Base-by-base conservation (phyloP, 2,888 invertebrate species). In the Papilio protenor region DNA sequence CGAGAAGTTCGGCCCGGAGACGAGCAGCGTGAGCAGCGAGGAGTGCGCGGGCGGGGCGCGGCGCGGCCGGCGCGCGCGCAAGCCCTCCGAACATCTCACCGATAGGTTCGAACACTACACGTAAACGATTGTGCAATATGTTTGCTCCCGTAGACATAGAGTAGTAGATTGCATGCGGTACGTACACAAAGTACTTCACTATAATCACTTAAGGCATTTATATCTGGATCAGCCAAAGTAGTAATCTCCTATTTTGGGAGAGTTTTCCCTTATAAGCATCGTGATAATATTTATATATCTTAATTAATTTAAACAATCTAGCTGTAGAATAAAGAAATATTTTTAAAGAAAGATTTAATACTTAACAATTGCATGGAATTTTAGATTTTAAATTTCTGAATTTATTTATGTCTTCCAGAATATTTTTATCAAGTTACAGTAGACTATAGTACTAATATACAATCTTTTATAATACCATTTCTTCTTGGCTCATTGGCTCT, bases 71-170 rank as follows among this genome's bases (percentile, higher is more conserved):
- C 96, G 95, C 80, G 95, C 94, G 82, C 91, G 98, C 14, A 98
- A 98, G 87, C 96, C 97, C 0, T 98, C 98, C 0, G 98, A 98
- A 86, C 97, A 97, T 87, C 96, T 96, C 55, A 88, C 91, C 76
- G 94, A 94, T 83, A 97, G 97, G 88, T 97, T 85, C 79, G 77
- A 49, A 79, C 73, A 73, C 33, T 69, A 76, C 61, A 57, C 52
- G 10, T 71, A 61, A 52, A 61, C 57, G 40, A 77, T 72, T 55
- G 21, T 75, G 59, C 4, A 66, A 77, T 73, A 78, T 71, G 72
- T 79, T 73, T 76, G 69, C 70, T 70, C 57, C 55, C 49, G 59
- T 69, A 74, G 70, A 66, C n/a, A 10, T 49, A 52, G 52, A 45
- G 69, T 10, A n/a, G 40, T 75, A 75, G 73, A 61, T 73, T 74